Conservation (phyloP, 1,140 invertebrate species). For the Hycleus cichorii region DNA sequence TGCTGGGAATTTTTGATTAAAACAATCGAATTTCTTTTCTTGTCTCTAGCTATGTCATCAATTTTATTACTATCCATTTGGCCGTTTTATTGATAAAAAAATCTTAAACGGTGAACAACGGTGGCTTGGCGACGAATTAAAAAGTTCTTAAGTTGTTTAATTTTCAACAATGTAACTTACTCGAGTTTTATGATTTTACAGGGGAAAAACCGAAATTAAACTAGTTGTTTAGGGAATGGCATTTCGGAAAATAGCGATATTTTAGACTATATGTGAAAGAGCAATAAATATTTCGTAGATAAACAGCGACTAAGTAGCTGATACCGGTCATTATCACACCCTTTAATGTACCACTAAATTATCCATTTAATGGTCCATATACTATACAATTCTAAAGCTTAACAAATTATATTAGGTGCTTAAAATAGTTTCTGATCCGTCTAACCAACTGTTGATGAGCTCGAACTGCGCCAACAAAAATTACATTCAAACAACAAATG, state of each 20-base stretch:
- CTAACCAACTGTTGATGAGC: constrained; percentile 12
- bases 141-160: too few species aligned
- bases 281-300: constrained; percentile 7
- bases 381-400: constrained; percentile 6
- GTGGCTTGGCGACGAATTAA: too few species aligned
- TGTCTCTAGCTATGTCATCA: too few species aligned
- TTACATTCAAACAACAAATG: too few species aligned
- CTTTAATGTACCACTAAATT: constrained; percentile 20
- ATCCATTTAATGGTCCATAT: constrained; percentile 18
- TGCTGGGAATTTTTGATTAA: too few species aligned
- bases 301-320: constrained; percentile 15
- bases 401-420: constrained; percentile 9
- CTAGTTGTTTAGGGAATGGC: not conserved
- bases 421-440: constrained; percentile 7
- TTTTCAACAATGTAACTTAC: too few species aligned
- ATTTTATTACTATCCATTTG: too few species aligned
- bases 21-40: too few species aligned
- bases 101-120: too few species aligned
- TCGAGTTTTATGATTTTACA: too few species aligned
- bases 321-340: constrained; percentile 20
- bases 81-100: too few species aligned
- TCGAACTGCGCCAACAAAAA: not conserved
- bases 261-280: constrained; percentile 4
- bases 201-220: too few species aligned
- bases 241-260: not conserved